Conservation (phyloP, 92 coral and sea anemone species). For the Desmophyllum pertusum region DNA sequence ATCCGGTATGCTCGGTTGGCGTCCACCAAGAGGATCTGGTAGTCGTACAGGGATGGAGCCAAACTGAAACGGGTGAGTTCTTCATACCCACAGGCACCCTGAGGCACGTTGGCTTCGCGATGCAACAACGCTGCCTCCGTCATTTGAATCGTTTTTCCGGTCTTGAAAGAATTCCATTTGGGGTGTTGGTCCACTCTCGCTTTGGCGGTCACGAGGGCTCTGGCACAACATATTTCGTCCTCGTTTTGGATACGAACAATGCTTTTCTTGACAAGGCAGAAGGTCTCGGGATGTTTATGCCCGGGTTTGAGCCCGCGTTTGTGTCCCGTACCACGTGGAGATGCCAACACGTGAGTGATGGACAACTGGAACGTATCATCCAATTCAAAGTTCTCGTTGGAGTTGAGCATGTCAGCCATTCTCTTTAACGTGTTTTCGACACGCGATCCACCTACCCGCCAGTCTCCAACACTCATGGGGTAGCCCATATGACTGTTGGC, state of each 20-base stretch:
- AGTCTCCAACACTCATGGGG: too few species aligned
- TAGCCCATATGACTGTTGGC: too few species aligned
- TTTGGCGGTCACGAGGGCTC: constrained; percentile 54
- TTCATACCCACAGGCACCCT: constrained; percentile 11
- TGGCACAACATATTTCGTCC: constrained; percentile 49
- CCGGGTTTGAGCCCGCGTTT: not conserved
- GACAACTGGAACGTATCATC: not conserved
- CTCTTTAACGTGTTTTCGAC: not conserved
- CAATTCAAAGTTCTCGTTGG: constrained; percentile 1
- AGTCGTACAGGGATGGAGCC: not conserved
- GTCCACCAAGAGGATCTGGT: constrained; percentile 39
- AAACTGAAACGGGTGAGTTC: constrained; percentile 38
- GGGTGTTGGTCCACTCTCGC: constrained; percentile 31
- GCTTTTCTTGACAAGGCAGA: not conserved
- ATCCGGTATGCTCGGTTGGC: not conserved
- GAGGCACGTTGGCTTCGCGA: not conserved
- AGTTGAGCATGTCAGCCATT: not conserved
- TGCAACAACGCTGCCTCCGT: constrained; percentile 34
- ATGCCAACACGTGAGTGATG: not conserved
- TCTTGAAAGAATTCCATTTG: not conserved
- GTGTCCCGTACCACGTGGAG: too few species aligned
- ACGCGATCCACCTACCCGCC: too few species aligned
- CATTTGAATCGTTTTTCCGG: constrained; percentile 7
- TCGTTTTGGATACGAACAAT: constrained; percentile 40
- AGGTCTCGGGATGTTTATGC: too few species aligned